These are phyloP conservation scores for Mustela lutreola DNA, from an alignment of 2,113 vertebrate species.

Conservation along the genomic window DNA sequence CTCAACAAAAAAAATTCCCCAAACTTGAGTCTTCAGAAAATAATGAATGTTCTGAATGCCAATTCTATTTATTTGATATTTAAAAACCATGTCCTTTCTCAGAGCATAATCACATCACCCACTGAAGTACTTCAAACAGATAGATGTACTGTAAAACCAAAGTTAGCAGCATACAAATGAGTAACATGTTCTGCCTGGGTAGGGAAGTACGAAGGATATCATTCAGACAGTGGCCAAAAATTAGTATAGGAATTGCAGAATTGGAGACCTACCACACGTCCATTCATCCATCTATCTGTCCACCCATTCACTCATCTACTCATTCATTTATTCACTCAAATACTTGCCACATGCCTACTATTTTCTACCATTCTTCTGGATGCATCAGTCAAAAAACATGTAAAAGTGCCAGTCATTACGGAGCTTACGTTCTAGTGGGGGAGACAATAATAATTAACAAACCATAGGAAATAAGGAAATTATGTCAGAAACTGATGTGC, in stretches of 20 bases:
- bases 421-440: background rate
- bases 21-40: slow-evolving; percentile 61
- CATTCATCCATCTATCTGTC: background rate
- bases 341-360: background rate
- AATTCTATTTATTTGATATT: slow-evolving; percentile 78
- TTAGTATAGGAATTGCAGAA: background rate
- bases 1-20: background rate
- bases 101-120: slow-evolving; percentile 56
- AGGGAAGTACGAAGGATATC: background rate
- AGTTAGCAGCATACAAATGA: slow-evolving; percentile 12
- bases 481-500: background rate
- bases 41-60: slow-evolving; percentile 68
- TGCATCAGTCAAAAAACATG: background rate
- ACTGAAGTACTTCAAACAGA: slow-evolving; percentile 67
- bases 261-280: background rate
- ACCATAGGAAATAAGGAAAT: slow-evolving; percentile 1
- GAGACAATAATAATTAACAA: background rate
- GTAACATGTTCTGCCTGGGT: background rate
- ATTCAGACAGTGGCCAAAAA: background rate
- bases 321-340: background rate
- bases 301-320: background rate
- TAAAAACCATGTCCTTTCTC: slow-evolving; percentile 68
- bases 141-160: slow-evolving; percentile 39
- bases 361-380: background rate
- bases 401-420: background rate